Evolutionary conservation across 2,888 invertebrate species (phyloP).

Genomic region (Eurois occulta): DNA sequence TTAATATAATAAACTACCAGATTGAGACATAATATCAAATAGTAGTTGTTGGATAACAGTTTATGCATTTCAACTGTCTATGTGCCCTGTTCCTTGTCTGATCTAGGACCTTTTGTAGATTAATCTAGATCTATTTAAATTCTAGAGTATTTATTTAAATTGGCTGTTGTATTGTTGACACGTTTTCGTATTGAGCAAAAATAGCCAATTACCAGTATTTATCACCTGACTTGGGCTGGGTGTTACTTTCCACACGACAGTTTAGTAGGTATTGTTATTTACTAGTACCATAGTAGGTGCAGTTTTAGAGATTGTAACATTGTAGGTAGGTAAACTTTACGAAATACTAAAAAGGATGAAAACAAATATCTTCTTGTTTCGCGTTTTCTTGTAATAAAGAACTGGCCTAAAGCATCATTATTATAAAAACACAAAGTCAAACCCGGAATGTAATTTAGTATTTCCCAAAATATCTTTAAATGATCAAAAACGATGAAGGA

Average conservation of each 20-base stretch:
- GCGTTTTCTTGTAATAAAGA: neutral
- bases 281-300: neutral
- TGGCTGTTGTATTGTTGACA: slow-evolving; percentile 46
- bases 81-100: slow-evolving; percentile 12
- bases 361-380: no score
- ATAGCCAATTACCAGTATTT: slow-evolving; percentile 62
- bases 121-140: slow-evolving; percentile 36
- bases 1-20: no score
- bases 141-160: slow-evolving; percentile 52
- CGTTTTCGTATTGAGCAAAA: slow-evolving; percentile 58
- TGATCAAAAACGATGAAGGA: no score
- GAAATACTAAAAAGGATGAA: no score
- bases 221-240: slow-evolving; percentile 34
- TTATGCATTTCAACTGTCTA: slow-evolving; percentile 11
- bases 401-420: neutral
- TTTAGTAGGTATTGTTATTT: slow-evolving; percentile 26
- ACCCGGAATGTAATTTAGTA: no score
- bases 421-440: no score
- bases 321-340: neutral
- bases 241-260: slow-evolving; percentile 39
- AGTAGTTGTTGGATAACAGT: slow-evolving; percentile 18
- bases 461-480: no score
- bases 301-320: neutral
- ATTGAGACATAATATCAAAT: slow-evolving; percentile 5
- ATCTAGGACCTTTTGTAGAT: slow-evolving; percentile 43